A percentile compares a stretch with the other conserved stretches of the same genome.
Conservation (phyloP, 2,113 vertebrate species). For the Erythrolamprus reginae region DNA sequence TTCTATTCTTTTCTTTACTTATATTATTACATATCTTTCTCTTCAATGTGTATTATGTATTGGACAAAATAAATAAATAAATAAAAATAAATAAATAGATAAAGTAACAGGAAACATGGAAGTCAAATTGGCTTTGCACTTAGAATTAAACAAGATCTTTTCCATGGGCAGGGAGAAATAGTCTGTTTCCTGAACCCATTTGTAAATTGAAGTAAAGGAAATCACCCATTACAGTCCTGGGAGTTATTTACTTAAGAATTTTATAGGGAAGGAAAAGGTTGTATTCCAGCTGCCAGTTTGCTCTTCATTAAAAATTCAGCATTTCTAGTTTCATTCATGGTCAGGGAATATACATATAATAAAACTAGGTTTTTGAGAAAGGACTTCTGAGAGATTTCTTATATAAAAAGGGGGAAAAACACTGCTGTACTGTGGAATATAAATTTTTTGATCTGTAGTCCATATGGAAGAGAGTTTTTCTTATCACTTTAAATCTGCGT, state of each 20-base stretch:
- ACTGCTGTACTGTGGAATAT: background rate
- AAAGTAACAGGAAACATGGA: background rate
- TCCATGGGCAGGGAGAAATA: background rate
- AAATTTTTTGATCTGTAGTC: background rate
- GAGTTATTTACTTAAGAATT: background rate
- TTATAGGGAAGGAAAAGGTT: background rate
- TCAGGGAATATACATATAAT: background rate
- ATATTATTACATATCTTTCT: too few species aligned
- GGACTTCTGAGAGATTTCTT: background rate
- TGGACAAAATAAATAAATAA: too few species aligned
- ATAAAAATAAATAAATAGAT: too few species aligned
- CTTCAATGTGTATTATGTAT: too few species aligned
- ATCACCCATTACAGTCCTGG: background rate
- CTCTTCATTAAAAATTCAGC: background rate
- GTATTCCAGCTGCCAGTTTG: background rate
- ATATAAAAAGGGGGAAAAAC: background rate
- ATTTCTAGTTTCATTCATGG: background rate
- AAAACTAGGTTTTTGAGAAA: background rate
- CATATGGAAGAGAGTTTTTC: background rate
- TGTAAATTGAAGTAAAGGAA: background rate
- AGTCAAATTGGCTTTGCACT: background rate
- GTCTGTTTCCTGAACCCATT: background rate
- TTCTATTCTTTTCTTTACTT: too few species aligned
- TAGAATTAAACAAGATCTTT: background rate
- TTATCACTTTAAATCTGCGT: slow-evolving; percentile 3